Conservation (phyloP, 2,888 invertebrate genomes). For the Ophioninae sp. region DNA sequence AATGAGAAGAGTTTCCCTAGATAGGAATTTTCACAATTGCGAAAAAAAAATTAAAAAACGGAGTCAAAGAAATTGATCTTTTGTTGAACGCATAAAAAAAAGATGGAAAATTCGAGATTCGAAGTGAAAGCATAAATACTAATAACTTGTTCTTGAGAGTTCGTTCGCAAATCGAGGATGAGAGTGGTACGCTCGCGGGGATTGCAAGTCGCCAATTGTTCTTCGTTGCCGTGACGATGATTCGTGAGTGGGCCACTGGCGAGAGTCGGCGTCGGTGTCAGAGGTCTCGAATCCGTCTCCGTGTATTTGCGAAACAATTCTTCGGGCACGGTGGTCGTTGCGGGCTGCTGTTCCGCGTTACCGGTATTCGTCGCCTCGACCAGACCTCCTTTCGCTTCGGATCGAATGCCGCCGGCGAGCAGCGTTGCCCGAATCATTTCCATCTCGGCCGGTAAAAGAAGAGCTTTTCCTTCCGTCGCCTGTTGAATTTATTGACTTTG, state of each 20-base stretch:
- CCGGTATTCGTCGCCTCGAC: conserved; percentile 47
- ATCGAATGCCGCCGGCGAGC: conserved; percentile 62
- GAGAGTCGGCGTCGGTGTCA: conserved; percentile 90
- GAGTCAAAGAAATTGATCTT: neutral
- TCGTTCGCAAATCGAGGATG: conserved; percentile 79
- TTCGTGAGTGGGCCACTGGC: conserved; percentile 82
- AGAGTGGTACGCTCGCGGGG: conserved; percentile 78
- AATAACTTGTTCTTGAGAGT: conserved; percentile 69
- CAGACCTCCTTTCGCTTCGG: conserved; percentile 33
- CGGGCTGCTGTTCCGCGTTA: conserved; percentile 29
- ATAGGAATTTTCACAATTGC: neutral
- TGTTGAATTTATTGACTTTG: conserved; percentile 49
- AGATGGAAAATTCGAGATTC: neutral
- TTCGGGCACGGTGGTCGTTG: conserved; percentile 72
- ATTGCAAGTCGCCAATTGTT: conserved; percentile 67
- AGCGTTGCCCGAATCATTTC: conserved; percentile 75
- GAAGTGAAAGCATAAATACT: neutral
- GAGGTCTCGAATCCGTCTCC: conserved; percentile 91
- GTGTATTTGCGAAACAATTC: conserved; percentile 85
- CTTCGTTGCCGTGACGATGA: conserved; percentile 68
- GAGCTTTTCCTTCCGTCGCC: conserved; percentile 77
- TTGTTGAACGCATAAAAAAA: conserved; percentile 43
- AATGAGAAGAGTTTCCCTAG: too few species aligned
- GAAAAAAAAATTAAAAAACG: neutral
- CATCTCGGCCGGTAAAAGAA: conserved; percentile 76